Base-by-base conservation (phyloP, 2,113 vertebrate species). In the Tamias sibiricus region DNA sequence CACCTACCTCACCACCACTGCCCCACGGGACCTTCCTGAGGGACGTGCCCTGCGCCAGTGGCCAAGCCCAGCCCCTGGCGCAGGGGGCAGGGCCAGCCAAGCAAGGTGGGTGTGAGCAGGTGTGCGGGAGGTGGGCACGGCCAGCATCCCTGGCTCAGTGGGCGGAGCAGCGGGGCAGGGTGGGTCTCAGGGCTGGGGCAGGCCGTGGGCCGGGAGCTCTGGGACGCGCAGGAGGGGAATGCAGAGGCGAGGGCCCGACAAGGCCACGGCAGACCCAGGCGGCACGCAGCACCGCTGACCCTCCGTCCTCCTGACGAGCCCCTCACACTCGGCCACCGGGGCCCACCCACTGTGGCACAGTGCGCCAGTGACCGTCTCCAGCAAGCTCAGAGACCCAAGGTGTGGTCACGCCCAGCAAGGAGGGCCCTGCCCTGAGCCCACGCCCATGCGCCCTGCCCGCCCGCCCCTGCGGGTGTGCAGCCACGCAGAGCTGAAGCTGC, bases 1-100 rank as follows among this genome's bases (percentile, higher is more conserved):
- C 22, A 37, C 2, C 22, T 13, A 4, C 2, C 79, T 16, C 20
- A 3, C 4, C 12, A 3, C 1, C 32, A 5, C 35, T 37, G 4
- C 47, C 14, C 32, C 2, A 0, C 35, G 20, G 66, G 57, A 35
- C 66, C 32, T 17, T 68, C 66, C 12, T 32, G 14, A 30, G 12
- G 14, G 66, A 5, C 5, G 32, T 68, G 66, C 32, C 66, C 32
- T 35, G 66, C 14, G 30, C 16, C 35, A 69, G 66, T 16, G 64
- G 6, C 64, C 64, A 68, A 3, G 59, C 8, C 8, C 8, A 4
- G 59, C 59, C 59, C 59, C 59, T 62, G 10, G 59, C 59, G 59
- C 59, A 62, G 59, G 30, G 59, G 32, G 32, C 12, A 0, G 64
- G 64, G 6, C 30, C 64, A 32, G 64, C 64, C 30, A 32, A 10